Percentiles rank a stretch among this genome's conserved stretches.
phyloP scores from a whole-genome alignment of 2,797 vertebrate species.

The Sebastiscus tertius region DNA sequence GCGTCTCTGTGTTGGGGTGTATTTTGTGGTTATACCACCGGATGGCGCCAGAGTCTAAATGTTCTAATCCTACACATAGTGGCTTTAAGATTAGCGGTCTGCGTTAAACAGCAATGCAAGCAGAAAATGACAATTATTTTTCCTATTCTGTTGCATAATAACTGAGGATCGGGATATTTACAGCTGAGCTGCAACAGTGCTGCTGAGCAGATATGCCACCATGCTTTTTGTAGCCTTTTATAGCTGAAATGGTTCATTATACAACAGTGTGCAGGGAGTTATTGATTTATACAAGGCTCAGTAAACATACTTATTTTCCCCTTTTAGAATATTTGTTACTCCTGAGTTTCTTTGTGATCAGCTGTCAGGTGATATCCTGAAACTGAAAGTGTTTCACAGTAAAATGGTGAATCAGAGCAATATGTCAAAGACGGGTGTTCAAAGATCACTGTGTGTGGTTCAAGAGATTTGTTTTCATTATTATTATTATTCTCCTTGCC shows the following conservation, averaged over 20 bases:
- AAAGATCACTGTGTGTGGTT: constrained; percentile 90
- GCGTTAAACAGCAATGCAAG: neutral
- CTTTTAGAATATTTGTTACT: constrained; percentile 12
- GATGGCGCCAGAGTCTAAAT: neutral
- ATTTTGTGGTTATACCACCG: neutral
- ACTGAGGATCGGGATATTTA: neutral
- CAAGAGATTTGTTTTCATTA: constrained; percentile 69
- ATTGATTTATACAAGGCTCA: neutral
- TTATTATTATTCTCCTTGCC: constrained; percentile 27
- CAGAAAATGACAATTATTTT: neutral
- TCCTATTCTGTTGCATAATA: neutral
- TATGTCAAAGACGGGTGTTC: constrained; percentile 90
- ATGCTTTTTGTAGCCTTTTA: neutral
- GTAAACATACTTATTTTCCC: neutral
- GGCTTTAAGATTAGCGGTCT: neutral
- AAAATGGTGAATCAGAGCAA: constrained; percentile 93
- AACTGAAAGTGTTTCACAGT: constrained; percentile 77
- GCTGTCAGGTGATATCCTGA: constrained; percentile 78
- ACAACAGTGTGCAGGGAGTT: neutral
- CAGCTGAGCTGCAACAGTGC: neutral
- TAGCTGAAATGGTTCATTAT: neutral
- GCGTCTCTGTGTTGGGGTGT: neutral
- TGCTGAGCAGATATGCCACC: neutral
- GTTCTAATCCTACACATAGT: neutral
- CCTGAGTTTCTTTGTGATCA: constrained; percentile 78